A percentile compares a stretch with the other conserved stretches of the same genome.
These are phyloP conservation scores for Naso thynnoides DNA, from an alignment of 2,797 vertebrate genomes.

Conservation along the genomic window DNA sequence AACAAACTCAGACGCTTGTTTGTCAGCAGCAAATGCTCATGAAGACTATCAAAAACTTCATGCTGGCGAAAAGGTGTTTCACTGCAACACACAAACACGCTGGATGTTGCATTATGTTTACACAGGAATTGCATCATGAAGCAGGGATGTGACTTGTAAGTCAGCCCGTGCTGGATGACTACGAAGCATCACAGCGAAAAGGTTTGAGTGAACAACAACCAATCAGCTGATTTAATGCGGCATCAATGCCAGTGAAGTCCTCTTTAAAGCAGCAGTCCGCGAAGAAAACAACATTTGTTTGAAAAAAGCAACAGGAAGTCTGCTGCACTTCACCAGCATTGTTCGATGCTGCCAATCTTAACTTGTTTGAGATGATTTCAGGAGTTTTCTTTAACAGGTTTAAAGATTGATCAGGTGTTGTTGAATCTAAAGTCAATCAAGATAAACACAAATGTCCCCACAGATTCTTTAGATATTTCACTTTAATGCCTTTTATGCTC, in stretches of 20 bases:
- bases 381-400: background rate
- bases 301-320: background rate
- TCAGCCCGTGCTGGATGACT: background rate
- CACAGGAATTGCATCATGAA: slow-evolving; percentile 48
- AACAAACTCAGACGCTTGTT: slow-evolving; percentile 10
- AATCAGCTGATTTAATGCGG: background rate
- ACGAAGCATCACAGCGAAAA: background rate
- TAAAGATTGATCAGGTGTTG: background rate
- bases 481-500: too few relatives aligned
- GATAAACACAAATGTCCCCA: background rate
- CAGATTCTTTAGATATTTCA: too few relatives aligned
- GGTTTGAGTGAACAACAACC: background rate
- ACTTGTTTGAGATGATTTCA: slow-evolving; percentile 14
- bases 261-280: background rate
- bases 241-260: background rate
- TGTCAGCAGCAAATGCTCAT: slow-evolving; percentile 39
- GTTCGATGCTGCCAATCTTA: background rate
- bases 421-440: too few relatives aligned
- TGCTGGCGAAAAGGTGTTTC: background rate
- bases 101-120: slow-evolving; percentile 34
- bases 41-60: slow-evolving; percentile 1
- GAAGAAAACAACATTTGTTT: slow-evolving; percentile 6
- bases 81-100: slow-evolving; percentile 2
- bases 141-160: background rate
- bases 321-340: background rate